phyloP scores from a whole-genome alignment of 1,140 invertebrate species.

The Drepana arcuata region DNA sequence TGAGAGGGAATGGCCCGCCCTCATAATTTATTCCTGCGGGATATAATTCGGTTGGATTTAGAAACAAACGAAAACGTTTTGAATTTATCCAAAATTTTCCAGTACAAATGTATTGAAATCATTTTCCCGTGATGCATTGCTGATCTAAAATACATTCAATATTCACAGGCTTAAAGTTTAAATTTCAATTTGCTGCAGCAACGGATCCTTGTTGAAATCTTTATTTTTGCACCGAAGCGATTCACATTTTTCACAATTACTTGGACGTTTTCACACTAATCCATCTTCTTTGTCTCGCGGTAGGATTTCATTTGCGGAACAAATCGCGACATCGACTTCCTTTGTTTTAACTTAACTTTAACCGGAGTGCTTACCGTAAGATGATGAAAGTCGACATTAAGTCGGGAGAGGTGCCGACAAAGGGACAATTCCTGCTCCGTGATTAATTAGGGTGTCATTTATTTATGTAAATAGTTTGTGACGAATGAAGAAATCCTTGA shows the following conservation, averaged over 20 bases:
- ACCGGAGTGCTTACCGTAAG: slow-evolving; percentile 26
- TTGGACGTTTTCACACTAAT: slow-evolving; percentile 61
- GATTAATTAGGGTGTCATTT: too few relatives aligned
- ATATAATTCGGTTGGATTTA: slow-evolving; percentile 52
- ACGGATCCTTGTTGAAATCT: slow-evolving; percentile 28
- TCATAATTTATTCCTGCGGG: slow-evolving; percentile 56
- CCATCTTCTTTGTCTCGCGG: slow-evolving; percentile 59
- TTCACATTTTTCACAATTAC: slow-evolving; percentile 68
- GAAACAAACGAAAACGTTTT: slow-evolving; percentile 37
- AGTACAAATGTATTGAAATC: too few relatives aligned
- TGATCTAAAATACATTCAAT: slow-evolving; percentile 10
- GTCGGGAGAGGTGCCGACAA: too few relatives aligned
- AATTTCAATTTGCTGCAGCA: slow-evolving; percentile 23
- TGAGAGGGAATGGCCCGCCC: slow-evolving; percentile 37
- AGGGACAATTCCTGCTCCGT: too few relatives aligned
- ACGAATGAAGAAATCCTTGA: too few relatives aligned
- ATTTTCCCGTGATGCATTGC: too few relatives aligned
- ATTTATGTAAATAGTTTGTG: too few relatives aligned
- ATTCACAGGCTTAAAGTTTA: slow-evolving; percentile 19
- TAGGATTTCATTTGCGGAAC: slow-evolving; percentile 56
- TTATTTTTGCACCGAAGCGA: slow-evolving; percentile 42
- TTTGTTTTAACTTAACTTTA: slow-evolving; percentile 34
- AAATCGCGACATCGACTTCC: slow-evolving; percentile 45
- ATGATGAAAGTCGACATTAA: too few relatives aligned
- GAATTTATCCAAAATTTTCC: slow-evolving; percentile 14